Conservation (phyloP, 2,113 vertebrate genomes). For the Platichthys flesus region DNA sequence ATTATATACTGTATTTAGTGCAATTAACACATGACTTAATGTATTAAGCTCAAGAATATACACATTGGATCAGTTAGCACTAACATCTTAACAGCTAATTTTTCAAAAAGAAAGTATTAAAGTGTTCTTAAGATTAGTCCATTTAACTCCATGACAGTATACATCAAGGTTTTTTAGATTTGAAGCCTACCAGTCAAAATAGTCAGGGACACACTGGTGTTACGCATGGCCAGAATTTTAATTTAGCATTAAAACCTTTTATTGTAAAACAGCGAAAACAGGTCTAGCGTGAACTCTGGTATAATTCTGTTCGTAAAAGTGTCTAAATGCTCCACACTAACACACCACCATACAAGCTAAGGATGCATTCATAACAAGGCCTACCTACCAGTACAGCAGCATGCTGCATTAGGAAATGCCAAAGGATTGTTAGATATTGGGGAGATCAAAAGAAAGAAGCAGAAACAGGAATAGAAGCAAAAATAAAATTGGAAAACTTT, state of each 20-base stretch:
- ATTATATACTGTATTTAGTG: neutral
- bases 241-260: constrained; percentile 8
- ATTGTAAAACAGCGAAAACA: neutral
- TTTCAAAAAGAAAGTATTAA: no score
- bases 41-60: no score
- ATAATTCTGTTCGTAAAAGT: constrained; percentile 1
- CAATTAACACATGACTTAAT: neutral
- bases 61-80: no score
- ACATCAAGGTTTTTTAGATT: no score
- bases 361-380: constrained; percentile 69
- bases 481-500: constrained; percentile 19
- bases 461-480: constrained; percentile 43
- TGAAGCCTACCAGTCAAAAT: no score
- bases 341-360: constrained; percentile 67
- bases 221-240: constrained; percentile 1
- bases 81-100: no score
- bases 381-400: constrained; percentile 88
- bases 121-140: no score
- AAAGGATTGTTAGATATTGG: constrained; percentile 76
- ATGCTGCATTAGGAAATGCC: constrained; percentile 85
- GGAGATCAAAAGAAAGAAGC: constrained; percentile 55
- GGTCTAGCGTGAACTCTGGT: constrained; percentile 40
- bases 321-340: constrained; percentile 50
- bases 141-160: no score
- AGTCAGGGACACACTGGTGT: no score